Evolutionary conservation across 2,113 vertebrate genomes (phyloP), one percentile per base, ranked within the genome.

Genomic region (Pseudorasbora parva): DNA sequence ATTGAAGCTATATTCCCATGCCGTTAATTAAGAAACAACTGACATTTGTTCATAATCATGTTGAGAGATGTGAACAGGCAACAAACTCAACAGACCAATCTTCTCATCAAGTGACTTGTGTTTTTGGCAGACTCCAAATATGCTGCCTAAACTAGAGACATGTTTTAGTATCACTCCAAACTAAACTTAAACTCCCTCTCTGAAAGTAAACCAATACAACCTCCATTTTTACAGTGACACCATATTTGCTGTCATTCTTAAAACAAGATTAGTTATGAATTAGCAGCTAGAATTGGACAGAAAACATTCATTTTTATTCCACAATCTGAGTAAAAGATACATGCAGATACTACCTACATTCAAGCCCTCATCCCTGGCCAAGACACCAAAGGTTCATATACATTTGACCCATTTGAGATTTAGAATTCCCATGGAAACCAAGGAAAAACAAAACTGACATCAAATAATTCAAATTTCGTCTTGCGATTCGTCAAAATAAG

Each of bases 1-100:
- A 59, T 77, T 77, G 59, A 77, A 77, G n/a, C 23, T 27, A 41
- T 9, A 77, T 41, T 17, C 54, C 75, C 75, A 43, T 41, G 33
- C 12, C 2, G 12, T n/a, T 59, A 43, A 43, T 59, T 77, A 43
- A 41, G 30, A 59, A 77, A 59, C 12, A 37, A 23, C 33, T 59
- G 75, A 41, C 33, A 59, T 57, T 43, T 77, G 33, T 41, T 43
- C 75, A 77, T 77, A 57, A 43, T 23, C 9, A 77, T 43, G 19
- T 23, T 59, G 30, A 57, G 74, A 37, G 33, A 23, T 14, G 21
- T 41, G 68, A 72, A 71, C 68, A 45, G n/a, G 68, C 41, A 72
- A 72, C 68, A 72, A 45, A 72, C 41, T 72, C 68, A 25, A 45
- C 21, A 72, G 68, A 72, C 11, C 68, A 45, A 23, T 47, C 68